Evolutionary conservation across 2,797 vertebrate genomes (phyloP).

Genomic region (Nannoperca obscura): DNA sequence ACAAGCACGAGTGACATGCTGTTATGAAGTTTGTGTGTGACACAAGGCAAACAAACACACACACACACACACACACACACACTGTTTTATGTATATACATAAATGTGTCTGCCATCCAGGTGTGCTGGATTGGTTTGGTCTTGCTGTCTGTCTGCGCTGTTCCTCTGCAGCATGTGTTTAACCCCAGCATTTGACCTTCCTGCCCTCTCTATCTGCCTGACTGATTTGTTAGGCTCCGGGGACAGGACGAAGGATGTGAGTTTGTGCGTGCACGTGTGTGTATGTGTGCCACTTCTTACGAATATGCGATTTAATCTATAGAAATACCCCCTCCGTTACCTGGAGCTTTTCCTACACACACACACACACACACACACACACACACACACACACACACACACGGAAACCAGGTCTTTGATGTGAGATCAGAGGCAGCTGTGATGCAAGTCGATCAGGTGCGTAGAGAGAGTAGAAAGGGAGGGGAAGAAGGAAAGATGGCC

Average conservation of each 20-base stretch:
- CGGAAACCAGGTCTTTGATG: conserved; percentile 74
- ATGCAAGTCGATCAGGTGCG: conserved; percentile 79
- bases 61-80: conserved; percentile 37
- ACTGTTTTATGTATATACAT: conserved; percentile 1
- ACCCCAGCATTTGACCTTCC: conserved; percentile 79
- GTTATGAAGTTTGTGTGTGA: conserved; percentile 75
- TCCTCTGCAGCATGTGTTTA: conserved; percentile 79
- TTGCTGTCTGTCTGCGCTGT: conserved; percentile 63
- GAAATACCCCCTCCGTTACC: conserved; percentile 47
- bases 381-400: conserved; percentile 51
- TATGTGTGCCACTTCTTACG: conserved; percentile 36
- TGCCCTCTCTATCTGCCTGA: conserved; percentile 79
- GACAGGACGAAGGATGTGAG: conserved; percentile 63
- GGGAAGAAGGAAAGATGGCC: conserved; percentile 41
- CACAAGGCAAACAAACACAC: conserved; percentile 46
- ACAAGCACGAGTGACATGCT: conserved; percentile 70
- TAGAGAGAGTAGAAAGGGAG: conserved; percentile 39
- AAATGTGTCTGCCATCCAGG: conserved; percentile 47
- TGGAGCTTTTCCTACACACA: conserved; percentile 12
- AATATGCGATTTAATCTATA: conserved; percentile 63
- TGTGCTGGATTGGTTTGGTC: conserved; percentile 62
- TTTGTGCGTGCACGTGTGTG: conserved; percentile 21
- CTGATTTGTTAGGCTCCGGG: conserved; percentile 82
- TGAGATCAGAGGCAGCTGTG: conserved; percentile 78
- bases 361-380: conserved; percentile 51